Evolutionary conservation across 2,797 vertebrate species (phyloP).

Genomic region (Gadopsis bispinosus): DNA sequence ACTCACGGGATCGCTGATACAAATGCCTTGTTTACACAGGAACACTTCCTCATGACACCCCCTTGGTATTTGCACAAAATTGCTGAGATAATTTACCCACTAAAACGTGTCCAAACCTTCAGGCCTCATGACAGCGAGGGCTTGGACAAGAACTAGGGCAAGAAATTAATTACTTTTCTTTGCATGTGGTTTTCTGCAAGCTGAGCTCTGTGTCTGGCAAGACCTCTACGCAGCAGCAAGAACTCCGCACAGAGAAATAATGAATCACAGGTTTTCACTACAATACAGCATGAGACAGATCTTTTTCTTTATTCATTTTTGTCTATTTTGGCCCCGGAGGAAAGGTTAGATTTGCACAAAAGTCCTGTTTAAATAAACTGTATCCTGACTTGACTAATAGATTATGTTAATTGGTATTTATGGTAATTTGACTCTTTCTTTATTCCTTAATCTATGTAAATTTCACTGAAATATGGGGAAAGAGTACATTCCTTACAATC

Average conservation of each 20-base stretch:
- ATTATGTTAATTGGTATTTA: conserved; percentile 55
- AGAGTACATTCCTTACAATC: conserved; percentile 41
- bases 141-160: conserved; percentile 49
- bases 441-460: conserved; percentile 50
- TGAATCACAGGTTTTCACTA: not conserved
- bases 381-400: conserved; percentile 41
- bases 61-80: conserved; percentile 64
- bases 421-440: conserved; percentile 39
- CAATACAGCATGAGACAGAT: not conserved
- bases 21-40: conserved; percentile 72
- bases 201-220: conserved; percentile 12
- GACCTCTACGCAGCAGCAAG: not conserved
- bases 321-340: not conserved
- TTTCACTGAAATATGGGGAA: conserved; percentile 35
- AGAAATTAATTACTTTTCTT: conserved; percentile 55
- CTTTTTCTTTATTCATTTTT: not conserved
- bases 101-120: conserved; percentile 51
- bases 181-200: conserved; percentile 7
- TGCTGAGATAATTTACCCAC: conserved; percentile 58
- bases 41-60: conserved; percentile 62
- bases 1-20: conserved; percentile 58
- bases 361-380: conserved; percentile 32
- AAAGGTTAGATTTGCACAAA: conserved; percentile 13
- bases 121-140: conserved; percentile 18
- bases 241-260: conserved; percentile 13